These are phyloP conservation scores for Noctua janthe DNA, from an alignment of 2,888 invertebrate genomes.

Conservation along the genomic window DNA sequence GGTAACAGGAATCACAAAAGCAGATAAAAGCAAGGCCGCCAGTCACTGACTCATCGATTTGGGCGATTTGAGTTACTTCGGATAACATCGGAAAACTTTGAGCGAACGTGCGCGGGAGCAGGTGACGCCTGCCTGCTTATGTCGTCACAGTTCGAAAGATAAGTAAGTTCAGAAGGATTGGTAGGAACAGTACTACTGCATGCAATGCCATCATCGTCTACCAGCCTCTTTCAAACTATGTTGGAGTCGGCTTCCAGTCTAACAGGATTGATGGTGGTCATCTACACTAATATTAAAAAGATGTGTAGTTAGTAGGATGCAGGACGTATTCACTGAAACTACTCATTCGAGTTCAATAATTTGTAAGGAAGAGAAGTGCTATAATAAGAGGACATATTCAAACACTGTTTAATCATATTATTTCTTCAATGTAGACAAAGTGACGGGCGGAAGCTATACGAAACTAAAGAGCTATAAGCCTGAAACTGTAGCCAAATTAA, in stretches of 20 bases:
- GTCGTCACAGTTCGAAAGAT: neutral
- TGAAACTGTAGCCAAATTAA: neutral
- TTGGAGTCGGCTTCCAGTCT: neutral
- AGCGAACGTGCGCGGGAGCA: conserved; percentile 50
- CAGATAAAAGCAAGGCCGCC: conserved; percentile 18
- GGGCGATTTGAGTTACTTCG: neutral
- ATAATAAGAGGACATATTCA: too few species aligned
- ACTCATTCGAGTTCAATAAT: neutral
- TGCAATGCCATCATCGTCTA: neutral
- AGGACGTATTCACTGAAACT: neutral
- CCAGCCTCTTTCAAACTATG: neutral
- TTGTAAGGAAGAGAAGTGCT: too few species aligned
- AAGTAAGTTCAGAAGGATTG: conserved; percentile 12
- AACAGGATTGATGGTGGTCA: neutral
- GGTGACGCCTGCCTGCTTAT: conserved; percentile 43
- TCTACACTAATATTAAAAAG: neutral
- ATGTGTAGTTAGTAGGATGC: too few species aligned
- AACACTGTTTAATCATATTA: too few species aligned
- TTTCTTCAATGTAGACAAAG: neutral
- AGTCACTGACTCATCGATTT: conserved; percentile 21
- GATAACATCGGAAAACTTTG: conserved; percentile 16
- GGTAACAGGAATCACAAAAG: conserved; percentile 7
- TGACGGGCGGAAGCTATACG: neutral
- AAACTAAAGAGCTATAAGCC: neutral
- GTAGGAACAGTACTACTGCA: neutral